Conservation (phyloP, 2,888 invertebrate species). For the Allophyes oxyacanthae region DNA sequence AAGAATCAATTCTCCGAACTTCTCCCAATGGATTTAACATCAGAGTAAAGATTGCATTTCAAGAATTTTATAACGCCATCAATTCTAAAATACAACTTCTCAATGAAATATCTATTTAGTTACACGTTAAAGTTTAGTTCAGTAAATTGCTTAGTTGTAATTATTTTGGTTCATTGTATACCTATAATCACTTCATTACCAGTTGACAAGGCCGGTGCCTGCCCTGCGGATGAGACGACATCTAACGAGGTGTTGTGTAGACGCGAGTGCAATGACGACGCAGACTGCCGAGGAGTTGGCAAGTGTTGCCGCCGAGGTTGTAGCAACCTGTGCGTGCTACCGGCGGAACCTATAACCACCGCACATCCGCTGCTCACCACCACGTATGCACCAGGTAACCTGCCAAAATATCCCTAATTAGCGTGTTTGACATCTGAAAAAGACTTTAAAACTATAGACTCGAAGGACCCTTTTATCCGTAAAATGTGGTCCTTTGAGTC, state of each 20-base stretch:
- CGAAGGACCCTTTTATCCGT: no score
- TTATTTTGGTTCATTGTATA: not conserved
- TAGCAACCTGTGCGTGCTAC: conserved; percentile 90
- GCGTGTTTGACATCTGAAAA: not conserved
- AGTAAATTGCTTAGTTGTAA: no score
- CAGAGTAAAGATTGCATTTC: no score
- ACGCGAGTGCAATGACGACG: conserved; percentile 93
- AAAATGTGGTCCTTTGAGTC: no score
- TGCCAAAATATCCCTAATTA: not conserved
- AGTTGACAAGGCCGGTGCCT: conserved; percentile 90
- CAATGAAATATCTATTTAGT: no score
- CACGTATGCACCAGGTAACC: conserved; percentile 65
- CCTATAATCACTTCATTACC: conserved; percentile 29
- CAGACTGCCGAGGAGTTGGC: conserved; percentile 93
- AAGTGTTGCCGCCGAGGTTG: conserved; percentile 96
- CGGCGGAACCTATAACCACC: conserved; percentile 60
- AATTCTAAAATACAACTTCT: no score
- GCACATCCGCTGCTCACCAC: conserved; percentile 52
- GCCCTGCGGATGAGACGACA: conserved; percentile 60
- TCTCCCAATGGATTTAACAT: no score
- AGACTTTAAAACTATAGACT: no score
- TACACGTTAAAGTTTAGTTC: no score
- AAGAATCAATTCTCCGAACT: no score
- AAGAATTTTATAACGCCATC: no score
- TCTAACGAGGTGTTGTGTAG: conserved; percentile 85